These are phyloP conservation scores for Atherinosoma microstoma DNA, from an alignment of 2,797 vertebrate genomes.

Conservation along the genomic window DNA sequence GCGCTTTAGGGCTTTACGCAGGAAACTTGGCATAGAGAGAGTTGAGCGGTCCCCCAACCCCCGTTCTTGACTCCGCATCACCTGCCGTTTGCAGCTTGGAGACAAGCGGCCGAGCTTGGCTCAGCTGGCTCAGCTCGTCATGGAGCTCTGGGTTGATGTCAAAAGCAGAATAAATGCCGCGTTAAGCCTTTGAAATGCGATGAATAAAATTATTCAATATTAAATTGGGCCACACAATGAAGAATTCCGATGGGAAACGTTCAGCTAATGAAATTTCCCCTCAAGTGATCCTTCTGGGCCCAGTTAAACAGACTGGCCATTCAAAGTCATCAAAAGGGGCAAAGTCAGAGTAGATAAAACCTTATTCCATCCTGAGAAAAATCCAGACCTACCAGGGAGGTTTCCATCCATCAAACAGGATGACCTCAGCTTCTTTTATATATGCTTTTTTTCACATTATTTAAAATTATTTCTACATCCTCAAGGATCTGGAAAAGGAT, in stretches of 20 bases:
- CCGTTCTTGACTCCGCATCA: constrained; percentile 59
- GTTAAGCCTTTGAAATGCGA: constrained; percentile 52
- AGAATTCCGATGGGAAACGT: constrained; percentile 35
- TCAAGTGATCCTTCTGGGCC: constrained; percentile 19
- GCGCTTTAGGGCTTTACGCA: constrained; percentile 34
- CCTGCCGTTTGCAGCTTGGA: constrained; percentile 58
- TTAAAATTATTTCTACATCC: neutral
- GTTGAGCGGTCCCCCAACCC: constrained; percentile 18
- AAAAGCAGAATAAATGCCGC: constrained; percentile 55
- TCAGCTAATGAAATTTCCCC: constrained; percentile 30
- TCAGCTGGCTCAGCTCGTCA: constrained; percentile 22
- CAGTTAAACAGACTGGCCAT: constrained; percentile 35
- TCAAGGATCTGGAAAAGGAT: rapidly evolving
- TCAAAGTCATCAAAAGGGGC: constrained; percentile 25
- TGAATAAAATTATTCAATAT: constrained; percentile 36
- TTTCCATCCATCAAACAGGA: constrained; percentile 26
- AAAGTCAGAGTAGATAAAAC: constrained; percentile 26
- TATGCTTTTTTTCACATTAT: neutral
- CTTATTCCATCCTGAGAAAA: constrained; percentile 6
- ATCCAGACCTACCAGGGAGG: constrained; percentile 54
- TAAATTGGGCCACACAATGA: constrained; percentile 54
- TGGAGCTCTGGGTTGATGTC: constrained; percentile 51
- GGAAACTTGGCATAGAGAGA: constrained; percentile 59
- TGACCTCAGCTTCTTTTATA: constrained; percentile 24
- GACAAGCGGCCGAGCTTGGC: constrained; percentile 35